Percentiles rank a stretch among this genome's conserved stretches.
phyloP scores from a whole-genome alignment of 2,797 vertebrate genomes.

The Tauraco hartlaubi region DNA sequence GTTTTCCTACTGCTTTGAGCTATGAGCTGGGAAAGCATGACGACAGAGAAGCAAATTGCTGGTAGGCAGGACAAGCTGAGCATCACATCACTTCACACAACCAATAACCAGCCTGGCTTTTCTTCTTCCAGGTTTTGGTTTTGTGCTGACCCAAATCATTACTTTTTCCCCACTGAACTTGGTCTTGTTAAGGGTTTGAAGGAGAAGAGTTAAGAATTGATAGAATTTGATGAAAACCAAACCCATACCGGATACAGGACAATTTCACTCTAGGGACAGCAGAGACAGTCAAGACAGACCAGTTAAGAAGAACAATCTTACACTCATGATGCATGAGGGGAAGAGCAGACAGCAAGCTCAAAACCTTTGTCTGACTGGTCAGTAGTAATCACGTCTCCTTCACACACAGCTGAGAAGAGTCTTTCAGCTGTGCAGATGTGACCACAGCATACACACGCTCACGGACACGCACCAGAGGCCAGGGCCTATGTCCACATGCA shows the following conservation, averaged over 20 bases:
- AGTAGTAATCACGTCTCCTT: background rate
- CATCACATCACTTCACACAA: background rate
- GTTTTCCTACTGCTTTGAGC: background rate
- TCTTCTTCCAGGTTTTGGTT: background rate
- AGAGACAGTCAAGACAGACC: background rate
- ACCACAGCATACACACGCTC: background rate
- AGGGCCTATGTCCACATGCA: fast-evolving
- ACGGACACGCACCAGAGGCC: too few relatives aligned
- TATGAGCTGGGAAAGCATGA: background rate
- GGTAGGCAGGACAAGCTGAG: background rate
- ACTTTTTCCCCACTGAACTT: background rate
- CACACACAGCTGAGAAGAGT: background rate
- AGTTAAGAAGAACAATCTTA: background rate
- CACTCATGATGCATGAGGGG: background rate
- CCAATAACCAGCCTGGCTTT: background rate
- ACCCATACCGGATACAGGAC: background rate
- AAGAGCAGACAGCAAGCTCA: background rate
- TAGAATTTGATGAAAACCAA: background rate
- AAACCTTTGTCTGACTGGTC: fast-evolving
- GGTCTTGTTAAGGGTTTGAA: background rate
- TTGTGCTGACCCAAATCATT: background rate
- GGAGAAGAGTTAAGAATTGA: background rate
- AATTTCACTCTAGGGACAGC: background rate
- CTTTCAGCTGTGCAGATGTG: background rate
- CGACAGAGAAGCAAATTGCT: background rate